Evolutionary conservation across 1,140 invertebrate species (phyloP).

Genomic region (Papilio polytes): DNA sequence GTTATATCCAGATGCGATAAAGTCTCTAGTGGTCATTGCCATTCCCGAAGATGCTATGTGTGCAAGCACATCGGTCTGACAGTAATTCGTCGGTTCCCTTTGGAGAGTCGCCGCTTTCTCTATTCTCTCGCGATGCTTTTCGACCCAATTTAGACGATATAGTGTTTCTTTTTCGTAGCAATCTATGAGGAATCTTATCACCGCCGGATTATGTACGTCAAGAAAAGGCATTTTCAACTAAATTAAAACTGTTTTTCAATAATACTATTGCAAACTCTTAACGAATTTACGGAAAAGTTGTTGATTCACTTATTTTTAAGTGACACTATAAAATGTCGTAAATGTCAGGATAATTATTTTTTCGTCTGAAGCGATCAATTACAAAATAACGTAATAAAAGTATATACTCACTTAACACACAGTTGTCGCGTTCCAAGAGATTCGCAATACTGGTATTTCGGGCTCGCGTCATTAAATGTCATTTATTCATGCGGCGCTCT

Average conservation of each 20-base stretch:
- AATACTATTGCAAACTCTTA: constrained; percentile 43
- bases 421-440: constrained; percentile 21
- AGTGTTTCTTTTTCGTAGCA: constrained; percentile 70
- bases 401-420: constrained; percentile 43
- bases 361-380: constrained; percentile 48
- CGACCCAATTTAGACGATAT: constrained; percentile 66
- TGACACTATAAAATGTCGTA: constrained; percentile 33
- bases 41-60: constrained; percentile 60
- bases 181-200: constrained; percentile 67
- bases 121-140: constrained; percentile 57
- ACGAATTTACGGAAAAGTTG: constrained; percentile 11
- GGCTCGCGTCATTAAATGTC: constrained; percentile 6
- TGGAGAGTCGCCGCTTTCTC: constrained; percentile 61
- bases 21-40: constrained; percentile 58
- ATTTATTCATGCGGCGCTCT: background rate
- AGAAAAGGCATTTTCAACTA: constrained; percentile 59
- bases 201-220: constrained; percentile 63
- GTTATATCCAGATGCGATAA: constrained; percentile 53
- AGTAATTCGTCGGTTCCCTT: constrained; percentile 62
- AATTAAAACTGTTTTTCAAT: background rate
- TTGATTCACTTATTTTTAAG: background rate
- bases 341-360: constrained; percentile 34
- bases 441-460: constrained; percentile 6
- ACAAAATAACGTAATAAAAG: constrained; percentile 48
- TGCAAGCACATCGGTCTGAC: constrained; percentile 59